Percentiles rank a stretch among this genome's conserved stretches.
Evolutionary conservation across 2,113 vertebrate species (phyloP).

Genomic region (Nesogale talazaci): DNA sequence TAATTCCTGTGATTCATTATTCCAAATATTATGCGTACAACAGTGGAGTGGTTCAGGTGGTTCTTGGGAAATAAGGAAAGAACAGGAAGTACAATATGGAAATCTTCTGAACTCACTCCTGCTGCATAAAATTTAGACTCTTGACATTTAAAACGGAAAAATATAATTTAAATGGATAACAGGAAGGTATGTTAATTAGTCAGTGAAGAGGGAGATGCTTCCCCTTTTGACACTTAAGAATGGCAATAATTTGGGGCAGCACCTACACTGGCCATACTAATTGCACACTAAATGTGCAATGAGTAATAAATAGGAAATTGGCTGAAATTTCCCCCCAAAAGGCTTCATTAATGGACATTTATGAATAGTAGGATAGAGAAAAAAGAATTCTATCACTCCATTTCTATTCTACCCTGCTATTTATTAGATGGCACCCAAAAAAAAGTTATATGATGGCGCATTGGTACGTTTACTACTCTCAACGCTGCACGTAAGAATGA

Average conservation of each 20-base stretch:
- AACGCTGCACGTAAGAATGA: neutral
- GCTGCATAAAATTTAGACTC: conserved; percentile 36
- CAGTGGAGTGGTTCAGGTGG: neutral
- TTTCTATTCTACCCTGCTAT: neutral
- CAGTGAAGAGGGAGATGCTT: conserved; percentile 49
- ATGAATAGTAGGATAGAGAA: neutral
- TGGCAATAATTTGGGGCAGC: conserved; percentile 1
- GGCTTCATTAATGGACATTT: neutral
- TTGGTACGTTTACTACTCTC: neutral
- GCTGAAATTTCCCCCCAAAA: neutral
- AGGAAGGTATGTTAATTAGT: conserved; percentile 44
- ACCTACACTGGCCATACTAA: neutral
- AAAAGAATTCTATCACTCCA: neutral
- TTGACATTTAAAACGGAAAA: conserved; percentile 66
- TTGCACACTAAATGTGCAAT: conserved; percentile 26
- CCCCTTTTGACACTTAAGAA: neutral
- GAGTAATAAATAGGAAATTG: conserved; percentile 9
- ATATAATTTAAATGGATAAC: conserved; percentile 35
- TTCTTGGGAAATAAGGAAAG: conserved; percentile 40
- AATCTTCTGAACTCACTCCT: conserved; percentile 45
- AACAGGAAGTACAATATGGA: conserved; percentile 41
- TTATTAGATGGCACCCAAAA: neutral
- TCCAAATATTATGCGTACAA: conserved; percentile 33
- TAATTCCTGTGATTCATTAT: conserved; percentile 5
- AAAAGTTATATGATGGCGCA: neutral